A percentile compares a stretch with the other conserved stretches of the same genome.
phyloP scores from a whole-genome alignment of 2,113 vertebrate genomes.

The Eptatretus burgeri region DNA sequence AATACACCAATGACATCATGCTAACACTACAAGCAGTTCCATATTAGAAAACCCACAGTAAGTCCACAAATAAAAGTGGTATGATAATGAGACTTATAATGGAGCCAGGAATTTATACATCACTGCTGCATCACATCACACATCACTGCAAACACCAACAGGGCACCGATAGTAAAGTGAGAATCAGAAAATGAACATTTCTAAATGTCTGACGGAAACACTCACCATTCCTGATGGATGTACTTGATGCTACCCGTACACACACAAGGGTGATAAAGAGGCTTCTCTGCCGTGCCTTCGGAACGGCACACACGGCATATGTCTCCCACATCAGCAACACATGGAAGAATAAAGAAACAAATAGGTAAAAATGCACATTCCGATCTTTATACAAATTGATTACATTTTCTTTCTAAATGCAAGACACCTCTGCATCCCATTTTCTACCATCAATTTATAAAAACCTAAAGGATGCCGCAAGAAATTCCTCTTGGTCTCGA shows the following conservation, averaged over 20 bases:
- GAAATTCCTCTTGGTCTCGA: constrained; percentile 54
- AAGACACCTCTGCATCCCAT: neutral
- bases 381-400: neutral
- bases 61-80: too few species aligned
- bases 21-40: too few species aligned
- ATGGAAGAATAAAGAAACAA: constrained; percentile 1
- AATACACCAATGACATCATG: too few species aligned
- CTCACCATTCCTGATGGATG: constrained; percentile 98
- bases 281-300: constrained; percentile 83
- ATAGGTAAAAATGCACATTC: neutral
- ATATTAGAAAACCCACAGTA: too few species aligned
- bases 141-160: too few species aligned
- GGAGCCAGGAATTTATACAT: neutral
- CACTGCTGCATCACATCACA: neutral
- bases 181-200: too few species aligned
- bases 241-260: constrained; percentile 99
- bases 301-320: constrained; percentile 95
- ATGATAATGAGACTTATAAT: neutral
- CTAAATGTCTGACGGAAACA: constrained; percentile 7
- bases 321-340: constrained; percentile 26
- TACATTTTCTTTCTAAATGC: neutral
- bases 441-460: constrained; percentile 17
- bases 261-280: constrained; percentile 85
- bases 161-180: too few species aligned
- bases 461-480: constrained; percentile 51